Conservation (phyloP, 2,888 invertebrate genomes). For the Ochropleura plecta region DNA sequence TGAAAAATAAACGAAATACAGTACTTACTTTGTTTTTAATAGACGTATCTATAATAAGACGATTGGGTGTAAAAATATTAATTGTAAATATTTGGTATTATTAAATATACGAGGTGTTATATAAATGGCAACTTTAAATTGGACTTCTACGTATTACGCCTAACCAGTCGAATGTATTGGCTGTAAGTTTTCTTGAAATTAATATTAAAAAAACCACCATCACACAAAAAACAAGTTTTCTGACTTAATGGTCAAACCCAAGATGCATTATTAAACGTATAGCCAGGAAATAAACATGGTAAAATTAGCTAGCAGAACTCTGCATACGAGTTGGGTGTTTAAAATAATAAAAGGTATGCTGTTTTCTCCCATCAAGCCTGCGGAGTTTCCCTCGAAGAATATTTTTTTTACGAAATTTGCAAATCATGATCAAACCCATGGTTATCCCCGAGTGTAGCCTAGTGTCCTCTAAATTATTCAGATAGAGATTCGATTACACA, state of each 20-base stretch:
- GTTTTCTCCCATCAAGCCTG: not conserved
- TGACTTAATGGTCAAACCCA: not conserved
- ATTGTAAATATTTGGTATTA: not conserved
- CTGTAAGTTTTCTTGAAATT: too few relatives aligned
- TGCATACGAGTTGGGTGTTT: not conserved
- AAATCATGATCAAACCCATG: too few relatives aligned
- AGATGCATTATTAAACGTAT: not conserved
- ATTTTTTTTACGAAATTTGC: not conserved
- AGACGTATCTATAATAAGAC: constrained; percentile 31
- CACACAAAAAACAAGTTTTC: constrained; percentile 1
- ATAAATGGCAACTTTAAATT: too few relatives aligned
- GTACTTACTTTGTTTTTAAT: constrained; percentile 46
- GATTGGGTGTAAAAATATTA: constrained; percentile 1
- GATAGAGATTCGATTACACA: not conserved
- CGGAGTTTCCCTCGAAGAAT: not conserved
- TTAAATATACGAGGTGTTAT: too few relatives aligned
- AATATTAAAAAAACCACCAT: constrained; percentile 21
- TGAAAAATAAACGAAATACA: constrained; percentile 16
- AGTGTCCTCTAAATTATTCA: not conserved
- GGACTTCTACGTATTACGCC: too few relatives aligned
- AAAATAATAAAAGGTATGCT: not conserved
- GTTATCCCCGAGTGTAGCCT: not conserved
- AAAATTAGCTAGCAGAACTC: not conserved
- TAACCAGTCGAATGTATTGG: too few relatives aligned
- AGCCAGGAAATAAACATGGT: not conserved